Evolutionary conservation across 2,888 invertebrate species (phyloP).

Genomic region (Eugnorisma glareosa): DNA sequence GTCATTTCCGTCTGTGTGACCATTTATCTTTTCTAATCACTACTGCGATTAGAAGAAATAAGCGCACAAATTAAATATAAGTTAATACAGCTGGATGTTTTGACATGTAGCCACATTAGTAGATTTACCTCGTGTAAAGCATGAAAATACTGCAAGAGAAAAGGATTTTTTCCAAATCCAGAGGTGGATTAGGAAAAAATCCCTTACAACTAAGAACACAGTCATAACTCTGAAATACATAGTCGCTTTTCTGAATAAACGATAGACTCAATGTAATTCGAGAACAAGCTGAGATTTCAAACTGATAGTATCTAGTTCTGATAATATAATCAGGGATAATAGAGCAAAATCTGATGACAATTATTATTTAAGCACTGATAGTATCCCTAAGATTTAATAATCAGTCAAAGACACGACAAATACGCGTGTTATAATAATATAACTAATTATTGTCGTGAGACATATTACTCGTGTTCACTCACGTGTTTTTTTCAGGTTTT

Average conservation of each 20-base stretch:
- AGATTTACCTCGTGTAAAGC: background rate
- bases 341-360: conserved; percentile 7
- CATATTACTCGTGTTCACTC: background rate
- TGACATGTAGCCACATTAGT: background rate
- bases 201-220: background rate
- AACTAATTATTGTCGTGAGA: background rate
- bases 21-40: background rate
- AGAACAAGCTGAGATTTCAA: conserved; percentile 5
- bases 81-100: background rate
- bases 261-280: background rate
- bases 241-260: background rate
- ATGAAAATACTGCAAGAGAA: background rate
- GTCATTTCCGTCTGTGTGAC: background rate
- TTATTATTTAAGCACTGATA: conserved; percentile 20
- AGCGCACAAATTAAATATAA: background rate
- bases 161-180: background rate
- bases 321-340: conserved; percentile 16
- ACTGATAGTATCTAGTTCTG: conserved; percentile 5
- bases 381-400: background rate
- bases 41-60: too few relatives aligned
- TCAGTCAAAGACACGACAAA: conserved; percentile 15
- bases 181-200: background rate
- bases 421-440: conserved; percentile 4
- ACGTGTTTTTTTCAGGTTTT: background rate
- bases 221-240: background rate